Base-by-base conservation (phyloP, 1,140 invertebrate genomes). In the Tenebrio molitor region DNA sequence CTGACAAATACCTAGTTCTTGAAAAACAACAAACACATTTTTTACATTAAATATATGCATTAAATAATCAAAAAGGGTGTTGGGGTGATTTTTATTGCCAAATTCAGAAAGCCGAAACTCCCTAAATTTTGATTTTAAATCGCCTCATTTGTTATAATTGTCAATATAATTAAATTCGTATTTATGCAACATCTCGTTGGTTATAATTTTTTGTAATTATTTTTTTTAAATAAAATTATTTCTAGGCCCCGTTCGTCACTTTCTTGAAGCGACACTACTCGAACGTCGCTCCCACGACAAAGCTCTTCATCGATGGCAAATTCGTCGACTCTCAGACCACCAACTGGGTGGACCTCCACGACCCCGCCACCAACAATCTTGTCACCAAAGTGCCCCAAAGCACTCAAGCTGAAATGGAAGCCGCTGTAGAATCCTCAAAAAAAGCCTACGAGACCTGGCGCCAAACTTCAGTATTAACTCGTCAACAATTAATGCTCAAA, bases 401-500 rank as follows among this genome's bases (percentile, higher is more conserved):
- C 7, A 99, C 97, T 0, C 86, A 90, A 81, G 87, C 86, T 12
- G 98, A 99, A 87, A 97, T 99, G 94, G 89, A 97, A 77, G 83
- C 87, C 19, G 98, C 98, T 0, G 92, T 99, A 5, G 89, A 91
- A 50, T 91, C 95, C 17, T 92, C 95, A 1, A 96, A 94, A 82
- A 89, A 90, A 69, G 97, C 95, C 0, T 96, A 89, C 78, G 65
- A 77, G 79, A 81, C 90, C 58, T 99, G 98, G 98, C 94, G 92
- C 41, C 88, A 95, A 79, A 95, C 95, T 14, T 98, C 98, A 2
- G 90, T 99, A 21, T 86, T 99, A 36, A 93, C 94, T 0, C 88
- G 98, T 62, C 97, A 99, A 84, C 95, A 97, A 83, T 86, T 97
- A 14, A 98, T 99, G 95, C 95, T 99, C 78, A 96, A 93, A 81